Evolutionary conservation across 2,113 vertebrate genomes (phyloP), one percentile per base, ranked within the genome.

Genomic region (Sterna hirundo): DNA sequence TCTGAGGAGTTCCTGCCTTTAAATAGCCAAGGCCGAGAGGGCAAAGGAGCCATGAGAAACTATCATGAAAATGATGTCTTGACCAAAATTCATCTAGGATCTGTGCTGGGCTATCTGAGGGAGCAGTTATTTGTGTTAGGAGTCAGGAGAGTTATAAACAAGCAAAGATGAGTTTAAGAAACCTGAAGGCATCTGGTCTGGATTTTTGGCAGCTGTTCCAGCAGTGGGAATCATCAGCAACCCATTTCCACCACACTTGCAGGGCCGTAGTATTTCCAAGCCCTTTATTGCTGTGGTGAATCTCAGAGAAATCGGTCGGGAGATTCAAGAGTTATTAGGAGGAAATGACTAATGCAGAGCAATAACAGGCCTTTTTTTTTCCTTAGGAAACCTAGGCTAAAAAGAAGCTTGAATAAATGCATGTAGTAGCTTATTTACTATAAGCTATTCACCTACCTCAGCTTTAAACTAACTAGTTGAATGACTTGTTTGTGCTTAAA

Each of bases 401-500:
- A 94, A 89, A 79, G 86, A 69, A 94, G 47, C 61, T 57, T 47
- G 62, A 95, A 76, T 60, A 94, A 93, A 66, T 78, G 54, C 60
- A 38, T 30, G 22, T 17, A 72, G 42, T 52, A 51, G 57, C 71
- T 91, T 77, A 79, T 69, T 77, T 88, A 90, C 76, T 61, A 27
- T 86, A 58, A 91, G 84, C 80, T 83, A 15, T 88, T 90, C 68
- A 86, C 78, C 86, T 86, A 77, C 52, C 89, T 91, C 88, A 87
- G 13, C 91, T 69, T 78, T 74, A 96, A 84, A 55, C 78, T 83
- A 92, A 77, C 91, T 66, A 42, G 87, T 71, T 58, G 77, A 92
- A 87, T 90, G 55, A 60, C 82, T 96, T 91, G 64, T 68, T 72
- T 66, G 20, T 81, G 55, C 83, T 91, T 95, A 93, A 96, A 96